Evolutionary conservation across 2,113 vertebrate genomes (phyloP).

Genomic region (Tenrec ecaudatus): DNA sequence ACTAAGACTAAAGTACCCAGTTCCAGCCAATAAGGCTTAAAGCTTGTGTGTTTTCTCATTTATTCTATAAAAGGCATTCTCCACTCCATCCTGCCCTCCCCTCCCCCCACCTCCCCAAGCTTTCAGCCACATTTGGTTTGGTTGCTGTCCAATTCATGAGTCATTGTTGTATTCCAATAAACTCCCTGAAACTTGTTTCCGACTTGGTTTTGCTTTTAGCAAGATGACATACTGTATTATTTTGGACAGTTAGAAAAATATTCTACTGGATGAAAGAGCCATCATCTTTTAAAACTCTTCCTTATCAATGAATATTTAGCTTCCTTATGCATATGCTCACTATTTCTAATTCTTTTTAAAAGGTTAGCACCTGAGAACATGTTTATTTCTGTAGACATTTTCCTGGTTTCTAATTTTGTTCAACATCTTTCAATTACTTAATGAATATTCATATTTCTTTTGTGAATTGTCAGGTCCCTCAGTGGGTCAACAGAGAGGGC

Average conservation of each 20-base stretch:
- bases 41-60: not conserved
- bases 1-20: not conserved
- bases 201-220: not conserved
- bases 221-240: not conserved
- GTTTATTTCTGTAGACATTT: not conserved
- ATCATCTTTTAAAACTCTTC: not conserved
- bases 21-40: not conserved
- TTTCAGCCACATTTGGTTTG: not conserved
- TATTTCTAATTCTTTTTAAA: not conserved
- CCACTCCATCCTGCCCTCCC: not conserved
- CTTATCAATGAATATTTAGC: not conserved
- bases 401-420: constrained; percentile 18
- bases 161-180: not conserved
- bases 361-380: constrained; percentile 1
- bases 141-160: not conserved
- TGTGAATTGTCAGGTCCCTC: not conserved
- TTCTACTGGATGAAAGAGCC: not conserved
- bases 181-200: not conserved
- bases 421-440: not conserved
- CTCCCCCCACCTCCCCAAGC: not conserved
- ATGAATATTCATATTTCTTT: not conserved
- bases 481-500: not conserved
- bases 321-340: not conserved
- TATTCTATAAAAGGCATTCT: not conserved
- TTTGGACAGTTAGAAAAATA: not conserved